phyloP scores from a whole-genome alignment of 2,797 vertebrate species.

The Anguilla pacifica region DNA sequence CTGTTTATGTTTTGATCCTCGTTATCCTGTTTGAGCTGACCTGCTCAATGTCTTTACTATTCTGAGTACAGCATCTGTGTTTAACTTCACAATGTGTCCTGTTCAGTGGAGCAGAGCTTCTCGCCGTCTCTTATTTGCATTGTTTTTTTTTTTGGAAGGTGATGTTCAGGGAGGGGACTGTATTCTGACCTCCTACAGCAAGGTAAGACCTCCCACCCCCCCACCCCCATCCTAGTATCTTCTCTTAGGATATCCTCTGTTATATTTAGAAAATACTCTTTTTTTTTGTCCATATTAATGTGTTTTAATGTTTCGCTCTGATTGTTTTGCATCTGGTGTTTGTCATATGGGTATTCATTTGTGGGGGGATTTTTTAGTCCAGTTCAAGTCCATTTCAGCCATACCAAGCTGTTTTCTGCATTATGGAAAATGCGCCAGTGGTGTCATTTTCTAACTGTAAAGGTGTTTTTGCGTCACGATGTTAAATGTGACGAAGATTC shows the following conservation, averaged over 20 bases:
- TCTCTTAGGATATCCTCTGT: background rate
- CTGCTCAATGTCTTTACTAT: too few species aligned
- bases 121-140: background rate
- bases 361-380: background rate
- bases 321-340: too few species aligned
- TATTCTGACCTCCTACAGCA: slow-evolving; percentile 88
- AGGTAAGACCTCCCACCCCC: slow-evolving; percentile 73
- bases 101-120: background rate
- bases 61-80: too few species aligned
- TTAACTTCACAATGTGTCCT: background rate
- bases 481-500: background rate
- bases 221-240: background rate
- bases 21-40: background rate
- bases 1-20: too few species aligned
- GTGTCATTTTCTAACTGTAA: background rate
- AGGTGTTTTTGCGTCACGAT: background rate
- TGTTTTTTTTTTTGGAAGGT: slow-evolving; percentile 69
- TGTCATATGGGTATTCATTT: background rate
- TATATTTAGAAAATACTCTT: background rate
- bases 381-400: background rate
- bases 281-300: background rate
- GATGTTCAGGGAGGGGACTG: slow-evolving; percentile 86
- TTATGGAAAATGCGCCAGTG: background rate
- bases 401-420: background rate
- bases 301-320: too few species aligned